Base-by-base conservation (phyloP, 2,113 vertebrate species). In the Anthoscopus minutus region DNA sequence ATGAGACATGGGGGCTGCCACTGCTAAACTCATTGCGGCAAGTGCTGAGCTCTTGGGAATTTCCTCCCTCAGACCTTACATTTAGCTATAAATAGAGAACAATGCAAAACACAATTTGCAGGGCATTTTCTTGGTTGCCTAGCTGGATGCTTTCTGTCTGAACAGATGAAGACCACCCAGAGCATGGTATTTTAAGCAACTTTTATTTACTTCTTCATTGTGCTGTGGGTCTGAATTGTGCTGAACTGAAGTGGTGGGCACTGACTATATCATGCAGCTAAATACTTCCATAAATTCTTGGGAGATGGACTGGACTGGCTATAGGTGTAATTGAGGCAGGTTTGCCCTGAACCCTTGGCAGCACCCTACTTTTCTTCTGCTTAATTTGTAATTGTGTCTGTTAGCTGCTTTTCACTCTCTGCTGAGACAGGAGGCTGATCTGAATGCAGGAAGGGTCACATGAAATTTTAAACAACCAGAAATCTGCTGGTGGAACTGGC, bases 301-400 rank as follows among this genome's bases (percentile, higher is more conserved):
- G 56, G 47, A 79, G 28, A 19, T 28, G 19, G 35, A 19, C 42
- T 60, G 30, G 35, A 14, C 24, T 92, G 51, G 22, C n/a, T 71
- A 9, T 7, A 37, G 28, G 38, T 56, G 12, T 42, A 45, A 27
- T 23, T 0, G 0, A 51, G 33, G 17, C 31, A 38, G 37, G 28
- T 38, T 91, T 69, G 31, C 42, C 33, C 58, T 69, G 47, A 73
- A 19, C 31, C 23, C 62, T 70, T 53, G 58, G 45, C 40, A 77
- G 50, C 66, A 74, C 5, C 24, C 54, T 16, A 25, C 51, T 79
- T 91, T 25, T 31, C 58, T 42, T 62, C 79, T 91, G 42, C 35
- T 77, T 91, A 15, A 42, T 89, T 45, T 53, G 35, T 85, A 60
- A 21, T 8, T 64, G 50, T 31, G 31, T 47, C 35, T 18, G 18